Evolutionary conservation across 2,888 invertebrate species (phyloP), one percentile per base, ranked within the genome.

Genomic region (Eupelmus urozonus): DNA sequence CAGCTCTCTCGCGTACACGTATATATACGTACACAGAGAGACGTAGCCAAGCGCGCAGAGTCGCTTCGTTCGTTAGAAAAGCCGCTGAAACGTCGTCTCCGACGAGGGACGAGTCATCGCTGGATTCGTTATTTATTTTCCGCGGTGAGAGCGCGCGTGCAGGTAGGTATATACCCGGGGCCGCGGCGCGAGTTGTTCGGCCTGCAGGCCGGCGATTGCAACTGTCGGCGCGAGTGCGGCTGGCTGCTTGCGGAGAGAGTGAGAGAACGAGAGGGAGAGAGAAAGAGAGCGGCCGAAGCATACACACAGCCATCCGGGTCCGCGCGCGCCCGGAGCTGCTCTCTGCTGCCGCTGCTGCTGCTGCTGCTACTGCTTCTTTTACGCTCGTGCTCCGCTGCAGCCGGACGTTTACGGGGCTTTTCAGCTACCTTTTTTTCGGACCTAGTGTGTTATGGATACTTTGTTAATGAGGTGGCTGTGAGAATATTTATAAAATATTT

Each of bases 131-230:
- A n/a, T n/a, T n/a, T n/a, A n/a, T n/a, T n/a, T n/a, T n/a, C n/a
- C n/a, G n/a, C n/a, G n/a, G n/a, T n/a, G n/a, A n/a, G n/a, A n/a
- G n/a, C n/a, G n/a, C n/a, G n/a, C n/a, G n/a, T n/a, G n/a, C n/a
- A n/a, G n/a, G n/a, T n/a, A n/a, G n/a, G n/a, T n/a, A n/a, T n/a
- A n/a, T n/a, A n/a, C n/a, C n/a, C n/a, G n/a, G n/a, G n/a, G n/a
- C n/a, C n/a, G 25, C 4, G 27, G n/a, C 7, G 40, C 25, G n/a
- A 80, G 76, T 77, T 59, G 78, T 76, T 76, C 76, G 73, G 60
- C 62, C 78, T 76, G 81, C 62, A 77, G 81, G 69, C 76, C 76
- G 79, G 79, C 80, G 72, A 80, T 80, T 77, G 80, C 80, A 70
- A 80, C 80, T 81, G 81, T 79, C 80, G 70, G 73, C 63, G 67